phyloP scores from a whole-genome alignment of 2,797 vertebrate species.

The Sebastiscus albofasciatus region DNA sequence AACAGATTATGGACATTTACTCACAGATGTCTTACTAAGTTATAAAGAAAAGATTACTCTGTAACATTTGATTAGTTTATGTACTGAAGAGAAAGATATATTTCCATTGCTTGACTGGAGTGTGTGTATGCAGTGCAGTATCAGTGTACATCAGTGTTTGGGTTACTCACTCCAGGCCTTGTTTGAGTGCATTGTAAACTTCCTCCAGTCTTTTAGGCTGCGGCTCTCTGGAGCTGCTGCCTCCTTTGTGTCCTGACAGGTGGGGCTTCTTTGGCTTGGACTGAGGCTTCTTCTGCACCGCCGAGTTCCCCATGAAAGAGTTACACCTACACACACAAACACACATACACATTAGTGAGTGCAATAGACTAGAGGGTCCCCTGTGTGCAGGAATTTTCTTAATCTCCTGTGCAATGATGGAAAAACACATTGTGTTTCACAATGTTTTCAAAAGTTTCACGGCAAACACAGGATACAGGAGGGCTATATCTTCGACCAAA shows the following conservation, averaged over 20 bases:
- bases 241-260: constrained; percentile 91
- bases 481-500: not conserved
- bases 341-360: not conserved
- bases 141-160: not conserved
- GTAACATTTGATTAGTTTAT: not conserved
- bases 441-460: not conserved
- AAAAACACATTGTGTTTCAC: not conserved
- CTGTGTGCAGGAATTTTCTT: not conserved
- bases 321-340: constrained; percentile 87
- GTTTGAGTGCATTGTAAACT: constrained; percentile 91
- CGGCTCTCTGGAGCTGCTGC: constrained; percentile 89
- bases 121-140: not conserved
- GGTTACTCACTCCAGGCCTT: constrained; percentile 91
- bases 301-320: constrained; percentile 96
- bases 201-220: constrained; percentile 95
- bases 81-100: not conserved
- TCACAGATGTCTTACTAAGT: not conserved
- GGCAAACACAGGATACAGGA: not conserved
- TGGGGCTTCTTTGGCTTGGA: constrained; percentile 96
- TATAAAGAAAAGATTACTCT: not conserved
- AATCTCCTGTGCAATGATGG: not conserved
- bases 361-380: not conserved
- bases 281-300: constrained; percentile 92
- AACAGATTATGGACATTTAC: not conserved
- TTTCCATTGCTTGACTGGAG: not conserved